phyloP scores from a whole-genome alignment of 2,888 invertebrate genomes.

The Protophormia terraenovae region DNA sequence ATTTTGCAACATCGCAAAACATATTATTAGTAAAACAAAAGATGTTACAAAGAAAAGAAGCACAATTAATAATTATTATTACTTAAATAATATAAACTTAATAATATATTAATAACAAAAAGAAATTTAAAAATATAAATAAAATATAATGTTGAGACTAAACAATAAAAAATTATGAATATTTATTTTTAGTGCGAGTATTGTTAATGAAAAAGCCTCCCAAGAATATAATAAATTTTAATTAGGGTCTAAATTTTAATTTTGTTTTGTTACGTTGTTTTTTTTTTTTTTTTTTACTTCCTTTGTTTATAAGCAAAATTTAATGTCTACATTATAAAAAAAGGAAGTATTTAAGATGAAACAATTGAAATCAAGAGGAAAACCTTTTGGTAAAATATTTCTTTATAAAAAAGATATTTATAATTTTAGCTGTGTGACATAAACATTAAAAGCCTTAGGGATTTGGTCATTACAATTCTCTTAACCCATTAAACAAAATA shows the following conservation, averaged over 20 bases:
- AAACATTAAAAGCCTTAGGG: slow-evolving; percentile 3
- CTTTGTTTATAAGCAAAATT: not conserved
- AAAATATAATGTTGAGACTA: not conserved
- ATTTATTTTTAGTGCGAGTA: not conserved
- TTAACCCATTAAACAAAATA: not conserved
- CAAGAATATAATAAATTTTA: slow-evolving; percentile 18
- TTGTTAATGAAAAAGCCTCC: not conserved
- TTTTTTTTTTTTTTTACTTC: not conserved
- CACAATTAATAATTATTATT: no score
- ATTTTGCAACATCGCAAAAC: no score
- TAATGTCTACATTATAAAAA: not conserved
- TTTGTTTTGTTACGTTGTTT: not conserved
- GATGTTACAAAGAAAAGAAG: no score
- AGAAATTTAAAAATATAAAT: not conserved
- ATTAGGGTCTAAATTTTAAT: slow-evolving; percentile 8
- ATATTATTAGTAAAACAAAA: no score
- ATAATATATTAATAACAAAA: not conserved
- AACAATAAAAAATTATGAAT: not conserved
- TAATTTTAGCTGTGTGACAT: not conserved
- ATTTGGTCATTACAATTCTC: not conserved
- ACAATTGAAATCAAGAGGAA: not conserved
- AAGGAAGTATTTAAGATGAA: not conserved
- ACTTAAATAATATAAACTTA: not conserved
- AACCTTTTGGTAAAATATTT: not conserved
- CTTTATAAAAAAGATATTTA: slow-evolving; percentile 5